Evolutionary conservation across 2,113 vertebrate species (phyloP), one percentile per base, ranked within the genome.

Genomic region (Dunckerocampus dactyliophorus): DNA sequence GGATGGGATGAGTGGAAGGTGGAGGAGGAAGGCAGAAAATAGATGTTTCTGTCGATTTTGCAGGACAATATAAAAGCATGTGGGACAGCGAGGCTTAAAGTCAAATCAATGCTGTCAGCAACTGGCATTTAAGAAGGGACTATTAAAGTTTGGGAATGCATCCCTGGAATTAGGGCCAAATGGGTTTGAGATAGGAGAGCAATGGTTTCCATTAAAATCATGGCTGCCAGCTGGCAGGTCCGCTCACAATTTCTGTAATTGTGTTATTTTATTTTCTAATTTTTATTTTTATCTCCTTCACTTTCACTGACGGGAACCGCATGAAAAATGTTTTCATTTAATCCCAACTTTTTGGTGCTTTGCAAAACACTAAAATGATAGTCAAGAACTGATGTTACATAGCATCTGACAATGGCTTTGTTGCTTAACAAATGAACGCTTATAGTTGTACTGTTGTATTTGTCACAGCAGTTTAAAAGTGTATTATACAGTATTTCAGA

Each of bases 91-190:
- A 77, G 82, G 82, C 79, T 80, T 87, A 82, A 85, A 86, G 80
- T 80, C 76, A 87, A 89, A 89, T 88, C 85, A 77, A 85, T 84
- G 84, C 83, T 87, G 88, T 89, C 87, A 90, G 88, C 86, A 77
- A 68, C 82, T 85, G 80, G 82, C 86, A 85, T 80, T 89, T 89
- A 88, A 85, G 83, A 86, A 83, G 82, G 75, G 74, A 63, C 82
- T 78, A 85, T 88, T 90, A 85, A 89, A 88, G 84, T 85, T 88
- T 85, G 72, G 82, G 82, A 81, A 84, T 10, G 80, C 76, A 67
- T 65, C 19, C 46, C 69, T 85, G 80, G 87, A 90, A 90, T 88
- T 88, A 88, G 82, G 79, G 84, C 77, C 73, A 85, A 87, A 87
- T 87, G 76, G 86, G 80, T 84, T 72, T 80, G 85, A 81, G 80